Base-by-base conservation (phyloP, 2,113 vertebrate species). In the Cyprinus carpio region DNA sequence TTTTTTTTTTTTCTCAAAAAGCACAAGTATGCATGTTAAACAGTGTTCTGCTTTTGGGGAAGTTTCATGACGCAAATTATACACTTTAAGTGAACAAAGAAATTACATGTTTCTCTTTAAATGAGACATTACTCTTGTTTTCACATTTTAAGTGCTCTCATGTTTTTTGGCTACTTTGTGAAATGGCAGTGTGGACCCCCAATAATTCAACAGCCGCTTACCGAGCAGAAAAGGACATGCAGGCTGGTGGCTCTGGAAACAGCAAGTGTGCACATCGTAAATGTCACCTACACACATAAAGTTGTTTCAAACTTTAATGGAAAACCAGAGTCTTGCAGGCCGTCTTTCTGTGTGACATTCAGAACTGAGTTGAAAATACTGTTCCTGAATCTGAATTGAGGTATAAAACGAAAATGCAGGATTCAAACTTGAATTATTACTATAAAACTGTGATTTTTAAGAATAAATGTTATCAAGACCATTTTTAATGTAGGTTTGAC, bases 221-320 rank as follows among this genome's bases (percentile, higher is more conserved):
- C 62, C 51, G 81, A 83, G 43, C 60, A 81, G 67, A 74, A 72
- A 56, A 10, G 49, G 58, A 58, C 81, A 81, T 51, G 77, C 62
- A 40, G 40, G 40, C 40, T 40, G 40, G 40, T 25, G 58, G 78
- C 58, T 81, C 84, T 81, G 78, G 60, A 51, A 81, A 20, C 29
- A 37, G 90, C 92, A 90, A 87, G 88, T 87, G 64, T 89, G 86
- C 93, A 92, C 92, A 62, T 92, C 91, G 90, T 94, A 93, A 94
- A 94, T 92, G 93, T 93, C 93, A 94, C 87, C 85, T 90, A 87
- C 86, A 87, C 40, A 58, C 16, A 71, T 10, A 64, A 40, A 40
- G 23, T 34, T 56, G 46, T 71, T 71, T n/a, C 20, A 49, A 86
- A 62, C 27, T 29, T 72, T 67, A 76, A 37, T 83, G 80, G 25